These are phyloP conservation scores for Trichoplusia ni DNA, from an alignment of 1,140 invertebrate species.

Conservation along the genomic window DNA sequence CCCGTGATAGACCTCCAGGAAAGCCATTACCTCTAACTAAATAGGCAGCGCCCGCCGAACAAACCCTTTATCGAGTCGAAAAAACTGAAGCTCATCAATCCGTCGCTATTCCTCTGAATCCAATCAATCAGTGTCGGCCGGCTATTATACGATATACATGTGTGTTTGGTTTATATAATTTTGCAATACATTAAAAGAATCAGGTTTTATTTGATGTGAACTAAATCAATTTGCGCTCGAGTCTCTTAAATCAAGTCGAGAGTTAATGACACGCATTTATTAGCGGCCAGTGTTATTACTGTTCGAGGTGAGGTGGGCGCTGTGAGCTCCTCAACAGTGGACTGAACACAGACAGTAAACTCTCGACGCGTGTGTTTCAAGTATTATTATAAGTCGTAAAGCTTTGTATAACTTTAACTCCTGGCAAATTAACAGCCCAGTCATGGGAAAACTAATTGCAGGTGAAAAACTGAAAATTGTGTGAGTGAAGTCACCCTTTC, in stretches of 20 bases:
- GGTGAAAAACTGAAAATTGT: no score
- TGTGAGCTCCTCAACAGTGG: no score
- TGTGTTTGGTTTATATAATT: slow-evolving; percentile 2
- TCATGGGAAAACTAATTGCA: no score
- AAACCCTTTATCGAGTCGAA: neutral
- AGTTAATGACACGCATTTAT: slow-evolving; percentile 9
- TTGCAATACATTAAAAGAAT: neutral
- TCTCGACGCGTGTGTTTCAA: no score
- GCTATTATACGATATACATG: neutral
- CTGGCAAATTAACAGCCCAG: no score
- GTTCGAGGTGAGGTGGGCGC: neutral
- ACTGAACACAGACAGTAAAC: no score
- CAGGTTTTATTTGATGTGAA: slow-evolving; percentile 18
- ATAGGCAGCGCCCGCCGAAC: no score
- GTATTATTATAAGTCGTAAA: no score
- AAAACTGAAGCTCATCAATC: neutral
- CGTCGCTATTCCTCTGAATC: neutral
- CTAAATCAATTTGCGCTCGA: slow-evolving; percentile 18
- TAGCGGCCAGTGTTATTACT: neutral
- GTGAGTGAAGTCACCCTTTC: no score
- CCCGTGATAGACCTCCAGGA: no score
- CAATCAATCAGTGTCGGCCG: neutral
- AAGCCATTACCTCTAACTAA: no score
- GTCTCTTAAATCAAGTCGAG: neutral
- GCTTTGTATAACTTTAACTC: no score